phyloP scores from a whole-genome alignment of 2,797 vertebrate species.

The Atherinosoma microstoma region DNA sequence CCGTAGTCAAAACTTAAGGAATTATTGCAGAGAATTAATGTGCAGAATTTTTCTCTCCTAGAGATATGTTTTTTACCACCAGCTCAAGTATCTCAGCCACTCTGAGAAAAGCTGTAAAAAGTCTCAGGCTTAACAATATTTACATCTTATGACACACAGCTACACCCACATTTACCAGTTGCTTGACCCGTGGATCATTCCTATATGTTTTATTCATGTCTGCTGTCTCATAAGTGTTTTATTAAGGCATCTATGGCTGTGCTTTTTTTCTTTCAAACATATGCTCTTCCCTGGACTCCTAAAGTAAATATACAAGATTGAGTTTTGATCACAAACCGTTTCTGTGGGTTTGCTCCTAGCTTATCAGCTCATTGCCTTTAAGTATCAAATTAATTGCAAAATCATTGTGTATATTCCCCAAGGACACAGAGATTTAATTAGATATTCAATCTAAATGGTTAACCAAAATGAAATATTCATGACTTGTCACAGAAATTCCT shows the following conservation, averaged over 20 bases:
- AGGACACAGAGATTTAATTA: constrained; percentile 69
- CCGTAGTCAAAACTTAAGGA: constrained; percentile 24
- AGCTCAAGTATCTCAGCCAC: constrained; percentile 24
- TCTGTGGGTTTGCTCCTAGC: constrained; percentile 47
- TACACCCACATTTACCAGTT: constrained; percentile 53
- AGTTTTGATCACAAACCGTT: constrained; percentile 48
- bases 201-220: constrained; percentile 70
- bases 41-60: constrained; percentile 31
- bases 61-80: constrained; percentile 27
- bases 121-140: constrained; percentile 50
- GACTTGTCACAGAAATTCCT: constrained; percentile 56
- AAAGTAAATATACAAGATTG: constrained; percentile 46
- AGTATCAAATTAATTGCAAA: constrained; percentile 73
- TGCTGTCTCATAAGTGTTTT: constrained; percentile 68
- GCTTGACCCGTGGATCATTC: constrained; percentile 64
- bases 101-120: constrained; percentile 13
- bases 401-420: constrained; percentile 68
- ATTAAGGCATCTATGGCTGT: constrained; percentile 36
- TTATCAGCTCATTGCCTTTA: constrained; percentile 69
- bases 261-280: constrained; percentile 24
- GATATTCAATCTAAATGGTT: constrained; percentile 70
- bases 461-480: constrained; percentile 71
- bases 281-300: constrained; percentile 17
- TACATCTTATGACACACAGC: constrained; percentile 56
- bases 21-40: constrained; percentile 58